Evolutionary conservation across 2,113 vertebrate species (phyloP).

Genomic region (Ctenodactylus gundi): DNA sequence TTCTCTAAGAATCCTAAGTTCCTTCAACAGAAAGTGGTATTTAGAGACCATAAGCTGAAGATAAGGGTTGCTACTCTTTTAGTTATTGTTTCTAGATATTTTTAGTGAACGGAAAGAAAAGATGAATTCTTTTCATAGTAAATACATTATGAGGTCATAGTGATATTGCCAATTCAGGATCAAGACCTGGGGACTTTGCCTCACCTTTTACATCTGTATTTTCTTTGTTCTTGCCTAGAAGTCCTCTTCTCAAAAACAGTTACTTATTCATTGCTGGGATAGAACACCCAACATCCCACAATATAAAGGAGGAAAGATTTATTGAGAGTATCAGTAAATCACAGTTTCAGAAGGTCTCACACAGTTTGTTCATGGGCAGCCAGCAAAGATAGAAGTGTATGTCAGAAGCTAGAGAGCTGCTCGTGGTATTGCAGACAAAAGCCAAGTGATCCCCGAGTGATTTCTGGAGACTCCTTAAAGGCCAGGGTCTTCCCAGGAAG

Average conservation of each 20-base stretch:
- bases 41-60: constrained; percentile 16
- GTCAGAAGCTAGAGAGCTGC: too few relatives aligned
- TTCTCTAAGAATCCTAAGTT: constrained; percentile 5
- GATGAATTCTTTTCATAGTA: not conserved
- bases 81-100: not conserved
- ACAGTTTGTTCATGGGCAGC: too few relatives aligned
- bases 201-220: not conserved
- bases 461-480: too few relatives aligned
- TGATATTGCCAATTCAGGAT: not conserved
- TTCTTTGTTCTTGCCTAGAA: not conserved
- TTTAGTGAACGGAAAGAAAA: not conserved
- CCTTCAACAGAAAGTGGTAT: not conserved
- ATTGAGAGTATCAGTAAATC: too few relatives aligned
- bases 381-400: too few relatives aligned
- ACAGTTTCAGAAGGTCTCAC: too few relatives aligned
- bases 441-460: too few relatives aligned
- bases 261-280: too few relatives aligned
- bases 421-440: too few relatives aligned
- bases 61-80: not conserved
- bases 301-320: too few relatives aligned
- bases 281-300: too few relatives aligned
- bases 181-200: not conserved
- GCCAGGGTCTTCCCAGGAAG: too few relatives aligned
- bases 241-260: not conserved
- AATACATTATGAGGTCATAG: not conserved